Conservation (phyloP, 2,888 invertebrate genomes). For the Boloria selene region DNA sequence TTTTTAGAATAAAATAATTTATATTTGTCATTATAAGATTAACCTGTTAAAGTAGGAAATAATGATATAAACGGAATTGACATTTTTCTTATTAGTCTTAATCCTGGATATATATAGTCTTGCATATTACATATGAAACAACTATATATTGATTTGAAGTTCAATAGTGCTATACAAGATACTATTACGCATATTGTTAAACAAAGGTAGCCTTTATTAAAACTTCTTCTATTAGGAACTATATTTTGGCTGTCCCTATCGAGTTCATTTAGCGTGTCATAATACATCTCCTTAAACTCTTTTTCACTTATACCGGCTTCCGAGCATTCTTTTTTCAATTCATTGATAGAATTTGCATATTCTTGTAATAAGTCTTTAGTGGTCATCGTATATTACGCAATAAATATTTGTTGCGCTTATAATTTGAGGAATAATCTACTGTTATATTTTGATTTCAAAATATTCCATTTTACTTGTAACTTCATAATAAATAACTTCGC, state of each 20-base stretch:
- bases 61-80: slow-evolving; percentile 89
- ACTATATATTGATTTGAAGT: slow-evolving; percentile 85
- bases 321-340: slow-evolving; percentile 81
- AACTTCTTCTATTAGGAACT: slow-evolving; percentile 4
- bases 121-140: slow-evolving; percentile 88
- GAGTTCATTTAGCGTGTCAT: slow-evolving; percentile 67
- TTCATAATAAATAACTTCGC: too few species aligned
- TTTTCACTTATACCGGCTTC: slow-evolving; percentile 83
- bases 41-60: slow-evolving; percentile 89
- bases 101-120: slow-evolving; percentile 90
- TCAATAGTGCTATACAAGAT: slow-evolving; percentile 57
- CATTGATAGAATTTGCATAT: slow-evolving; percentile 79
- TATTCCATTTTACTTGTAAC: too few species aligned
- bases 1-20: neutral
- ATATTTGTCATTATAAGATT: slow-evolving; percentile 36
- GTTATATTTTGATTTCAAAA: too few species aligned
- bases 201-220: slow-evolving; percentile 24
- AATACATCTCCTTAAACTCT: slow-evolving; percentile 84
- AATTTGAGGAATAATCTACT: too few species aligned
- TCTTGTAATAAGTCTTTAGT: slow-evolving; percentile 53
- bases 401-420: too few species aligned
- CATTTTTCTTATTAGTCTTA: slow-evolving; percentile 87
- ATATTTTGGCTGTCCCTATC: slow-evolving; percentile 45
- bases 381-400: slow-evolving; percentile 44
- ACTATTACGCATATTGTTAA: slow-evolving; percentile 14